Evolutionary conservation across 2,113 vertebrate genomes (phyloP).

Genomic region (Opisthocomus hoazin): DNA sequence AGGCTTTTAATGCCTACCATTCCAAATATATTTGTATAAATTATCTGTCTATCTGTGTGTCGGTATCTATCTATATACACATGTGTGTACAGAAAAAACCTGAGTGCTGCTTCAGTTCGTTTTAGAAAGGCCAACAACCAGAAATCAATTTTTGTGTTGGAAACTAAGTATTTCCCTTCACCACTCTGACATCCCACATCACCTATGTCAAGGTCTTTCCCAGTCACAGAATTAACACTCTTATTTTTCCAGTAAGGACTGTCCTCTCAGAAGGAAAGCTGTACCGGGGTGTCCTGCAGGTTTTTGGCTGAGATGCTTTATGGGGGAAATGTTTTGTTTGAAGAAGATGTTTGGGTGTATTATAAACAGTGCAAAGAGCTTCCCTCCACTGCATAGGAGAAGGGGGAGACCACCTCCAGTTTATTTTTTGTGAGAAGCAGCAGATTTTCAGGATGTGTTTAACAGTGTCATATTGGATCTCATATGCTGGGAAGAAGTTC

Average conservation of each 20-base stretch:
- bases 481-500: background rate
- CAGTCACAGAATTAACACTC: background rate
- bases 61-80: background rate
- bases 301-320: constrained; percentile 27
- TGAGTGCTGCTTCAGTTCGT: background rate
- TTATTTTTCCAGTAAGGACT: background rate
- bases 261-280: background rate
- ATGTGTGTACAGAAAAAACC: background rate
- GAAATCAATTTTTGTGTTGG: background rate
- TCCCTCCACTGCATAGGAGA: background rate
- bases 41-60: background rate
- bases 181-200: background rate
- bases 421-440: background rate
- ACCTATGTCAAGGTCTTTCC: background rate
- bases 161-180: background rate
- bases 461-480: background rate
- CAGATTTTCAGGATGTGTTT: constrained; percentile 32
- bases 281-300: background rate
- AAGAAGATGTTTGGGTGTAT: constrained; percentile 31
- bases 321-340: constrained; percentile 38
- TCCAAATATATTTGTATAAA: background rate
- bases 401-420: background rate
- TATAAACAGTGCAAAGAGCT: background rate
- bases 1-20: background rate
- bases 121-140: background rate